A percentile compares a stretch with the other conserved stretches of the same genome.
Conservation (phyloP, 1,140 invertebrate genomes). For the Mercenaria mercenaria region DNA sequence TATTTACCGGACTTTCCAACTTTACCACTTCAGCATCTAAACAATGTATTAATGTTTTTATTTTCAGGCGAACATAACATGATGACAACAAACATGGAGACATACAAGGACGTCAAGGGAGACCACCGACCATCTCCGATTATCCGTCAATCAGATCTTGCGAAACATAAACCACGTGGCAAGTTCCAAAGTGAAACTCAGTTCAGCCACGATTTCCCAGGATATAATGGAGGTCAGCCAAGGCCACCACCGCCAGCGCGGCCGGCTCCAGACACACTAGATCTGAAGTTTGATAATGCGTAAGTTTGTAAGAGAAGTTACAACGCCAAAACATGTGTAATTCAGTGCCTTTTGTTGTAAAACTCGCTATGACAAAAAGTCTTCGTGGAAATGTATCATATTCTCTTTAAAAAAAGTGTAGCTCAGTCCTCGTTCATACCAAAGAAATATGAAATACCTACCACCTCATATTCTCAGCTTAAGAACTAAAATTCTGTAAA, state of each 20-base stretch:
- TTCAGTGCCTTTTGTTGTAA: background rate
- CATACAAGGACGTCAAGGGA: constrained; percentile 77
- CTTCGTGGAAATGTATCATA: background rate
- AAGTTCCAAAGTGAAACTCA: constrained; percentile 79
- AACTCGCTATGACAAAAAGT: background rate
- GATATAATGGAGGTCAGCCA: constrained; percentile 74
- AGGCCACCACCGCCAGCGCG: constrained; percentile 73
- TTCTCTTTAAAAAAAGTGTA: too few species aligned
- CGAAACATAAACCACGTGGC: constrained; percentile 65
- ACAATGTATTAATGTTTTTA: too few species aligned
- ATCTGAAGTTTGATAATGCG: constrained; percentile 83
- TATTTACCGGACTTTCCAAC: too few species aligned
- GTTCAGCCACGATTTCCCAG: constrained; percentile 77
- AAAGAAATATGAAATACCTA: constrained; percentile 75
- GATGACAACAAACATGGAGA: constrained; percentile 79
- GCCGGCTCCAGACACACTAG: constrained; percentile 80
- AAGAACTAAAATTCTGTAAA: too few species aligned
- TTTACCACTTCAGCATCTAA: too few species aligned
- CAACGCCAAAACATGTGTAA: background rate
- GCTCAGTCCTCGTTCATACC: constrained; percentile 74
- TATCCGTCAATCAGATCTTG: constrained; percentile 68
- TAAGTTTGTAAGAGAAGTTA: constrained; percentile 58
- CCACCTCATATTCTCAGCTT: too few species aligned
- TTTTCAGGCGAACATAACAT: constrained; percentile 40
- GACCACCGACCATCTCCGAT: constrained; percentile 75